Base-by-base conservation (phyloP, 2,888 invertebrate species). In the Pseudococcus jackbeardsleyi region DNA sequence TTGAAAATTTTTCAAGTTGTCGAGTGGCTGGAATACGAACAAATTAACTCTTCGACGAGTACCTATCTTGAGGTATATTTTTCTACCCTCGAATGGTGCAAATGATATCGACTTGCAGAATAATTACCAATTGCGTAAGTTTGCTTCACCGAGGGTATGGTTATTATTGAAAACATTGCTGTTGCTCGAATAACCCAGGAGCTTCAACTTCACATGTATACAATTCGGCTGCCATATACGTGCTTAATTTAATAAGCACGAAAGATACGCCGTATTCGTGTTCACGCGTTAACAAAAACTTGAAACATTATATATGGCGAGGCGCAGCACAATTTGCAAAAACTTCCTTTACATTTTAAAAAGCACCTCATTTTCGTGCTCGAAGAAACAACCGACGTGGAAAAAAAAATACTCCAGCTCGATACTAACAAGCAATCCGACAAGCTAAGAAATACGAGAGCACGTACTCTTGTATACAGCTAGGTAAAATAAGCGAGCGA, bases 401-500 rank as follows among this genome's bases (percentile, higher is more conserved):
- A 79, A 79, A 79, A 79, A 79, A 79, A 79, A 33, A 1, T 33
- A 33, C 26, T 33, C 26, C 39, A 42, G 42, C 79, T 42, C 79
- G 79, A 72, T 39, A 39, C 42, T 79, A 79, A 79, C 79, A 79
- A 79, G 79, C 79, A 79, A 79, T 79, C 19, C 79, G 42, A 42
- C 79, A 79, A 79, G n/a, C 42, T 79, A 79, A 79, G 79, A 79
- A 79, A 79, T 79, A 79, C 46, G n/a, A 39, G 79, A 79, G 79
- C 79, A 79, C 79, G 79, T 79, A 79, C 42, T 42, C 72, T 33
- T 12, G 4, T 7, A 6, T 26, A 72, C 12, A 72, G 9, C 9
- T 22, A 22, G 9, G 39, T 33, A 33, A 3, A 33, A 33, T 2
- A 7, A 79, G 79, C 39, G 42, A 79, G 42, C 79, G 42, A 39